A percentile compares a stretch with the other conserved stretches of the same genome.
Conservation (phyloP, 2,797 vertebrate species). For the Urocyon cinereoargenteus region DNA sequence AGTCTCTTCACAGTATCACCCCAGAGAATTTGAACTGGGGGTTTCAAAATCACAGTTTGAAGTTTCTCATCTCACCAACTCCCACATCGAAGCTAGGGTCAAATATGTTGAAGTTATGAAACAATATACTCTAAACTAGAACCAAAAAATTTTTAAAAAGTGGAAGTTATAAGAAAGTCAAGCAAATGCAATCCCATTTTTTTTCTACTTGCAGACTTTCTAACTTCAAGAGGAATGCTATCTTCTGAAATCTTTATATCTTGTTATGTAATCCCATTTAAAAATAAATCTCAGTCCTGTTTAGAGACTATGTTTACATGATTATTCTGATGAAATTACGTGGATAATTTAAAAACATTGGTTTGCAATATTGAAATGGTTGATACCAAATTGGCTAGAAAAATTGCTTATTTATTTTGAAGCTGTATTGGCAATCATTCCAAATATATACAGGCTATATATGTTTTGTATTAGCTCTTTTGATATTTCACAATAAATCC, state of each 20-base stretch:
- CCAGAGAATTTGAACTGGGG: conserved; percentile 78
- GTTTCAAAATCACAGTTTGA: conserved; percentile 79
- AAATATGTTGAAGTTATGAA: conserved; percentile 79
- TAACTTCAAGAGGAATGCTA: background rate
- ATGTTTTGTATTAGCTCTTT: background rate
- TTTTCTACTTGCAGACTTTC: background rate
- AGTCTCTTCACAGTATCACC: conserved; percentile 73
- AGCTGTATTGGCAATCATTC: background rate
- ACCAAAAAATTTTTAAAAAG: background rate
- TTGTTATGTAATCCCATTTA: background rate
- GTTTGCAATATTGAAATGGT: background rate
- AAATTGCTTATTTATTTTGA: background rate
- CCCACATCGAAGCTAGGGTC: conserved; percentile 60
- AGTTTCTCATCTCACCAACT: conserved; percentile 77
- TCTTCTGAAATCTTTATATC: background rate
- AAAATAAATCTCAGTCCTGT: background rate
- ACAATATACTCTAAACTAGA: conserved; percentile 71
- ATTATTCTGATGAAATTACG: background rate
- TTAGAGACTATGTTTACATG: background rate
- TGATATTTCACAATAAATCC: background rate
- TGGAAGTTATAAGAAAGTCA: conserved; percentile 35
- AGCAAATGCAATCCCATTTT: conserved; percentile 7
- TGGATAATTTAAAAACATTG: background rate
- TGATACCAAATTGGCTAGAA: background rate
- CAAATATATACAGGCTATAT: background rate